phyloP scores from a whole-genome alignment of 2,113 vertebrate genomes.

The Protomyctophum bolini region DNA sequence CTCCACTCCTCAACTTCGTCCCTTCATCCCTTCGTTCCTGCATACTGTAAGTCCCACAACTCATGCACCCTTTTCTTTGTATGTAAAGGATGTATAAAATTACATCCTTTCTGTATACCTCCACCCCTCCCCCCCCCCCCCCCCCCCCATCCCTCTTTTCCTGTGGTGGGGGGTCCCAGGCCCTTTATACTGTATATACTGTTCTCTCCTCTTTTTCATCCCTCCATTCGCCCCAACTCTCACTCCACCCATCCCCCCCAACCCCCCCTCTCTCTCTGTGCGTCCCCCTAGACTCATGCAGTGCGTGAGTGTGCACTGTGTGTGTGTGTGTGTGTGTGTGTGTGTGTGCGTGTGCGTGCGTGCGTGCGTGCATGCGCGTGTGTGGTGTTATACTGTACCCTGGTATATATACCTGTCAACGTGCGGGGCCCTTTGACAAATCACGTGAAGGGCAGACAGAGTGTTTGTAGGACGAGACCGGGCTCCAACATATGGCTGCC shows the following conservation, averaged over 20 bases:
- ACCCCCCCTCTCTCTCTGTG: neutral
- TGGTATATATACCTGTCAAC: slow-evolving; percentile 83
- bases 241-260: slow-evolving; percentile 70
- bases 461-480: slow-evolving; percentile 97
- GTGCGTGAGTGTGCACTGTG: neutral
- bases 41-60: neutral
- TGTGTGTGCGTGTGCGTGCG: neutral
- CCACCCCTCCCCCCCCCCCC: neutral
- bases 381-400: slow-evolving; percentile 59
- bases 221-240: neutral
- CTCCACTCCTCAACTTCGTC: neutral
- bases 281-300: too few species aligned
- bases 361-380: neutral
- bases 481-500: slow-evolving; percentile 94
- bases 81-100: too few species aligned
- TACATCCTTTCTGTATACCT: neutral
- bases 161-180: too few species aligned
- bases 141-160: slow-evolving; percentile 20
- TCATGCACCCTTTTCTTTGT: neutral
- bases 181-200: too few species aligned
- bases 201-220: neutral
- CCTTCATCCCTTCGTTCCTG: neutral
- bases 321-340: neutral
- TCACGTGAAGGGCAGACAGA: slow-evolving; percentile 96
- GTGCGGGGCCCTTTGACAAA: slow-evolving; percentile 88